Conservation (phyloP, 2,888 invertebrate species). For the Trachelus iudaicus region DNA sequence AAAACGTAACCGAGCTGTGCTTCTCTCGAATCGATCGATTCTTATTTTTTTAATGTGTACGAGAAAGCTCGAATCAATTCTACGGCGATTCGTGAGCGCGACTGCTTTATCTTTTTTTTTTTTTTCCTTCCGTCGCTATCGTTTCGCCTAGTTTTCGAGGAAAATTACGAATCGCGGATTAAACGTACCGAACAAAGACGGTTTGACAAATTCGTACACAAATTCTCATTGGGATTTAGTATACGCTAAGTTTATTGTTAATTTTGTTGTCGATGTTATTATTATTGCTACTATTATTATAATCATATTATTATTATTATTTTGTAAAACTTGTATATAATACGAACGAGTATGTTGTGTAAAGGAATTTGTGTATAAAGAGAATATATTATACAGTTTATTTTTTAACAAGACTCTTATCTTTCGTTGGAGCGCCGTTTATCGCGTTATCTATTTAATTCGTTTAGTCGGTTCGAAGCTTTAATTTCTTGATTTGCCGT, state of each 20-base stretch:
- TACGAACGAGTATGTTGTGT: conserved; percentile 12
- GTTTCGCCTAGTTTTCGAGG: background rate
- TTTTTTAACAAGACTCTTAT: conserved; percentile 13
- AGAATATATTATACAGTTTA: conserved; percentile 17
- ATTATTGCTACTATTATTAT: background rate
- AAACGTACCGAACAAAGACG: conserved; percentile 2
- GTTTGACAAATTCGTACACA: conserved; percentile 13
- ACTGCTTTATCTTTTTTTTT: background rate
- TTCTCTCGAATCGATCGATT: background rate
- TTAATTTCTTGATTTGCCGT: background rate
- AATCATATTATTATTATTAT: conserved; percentile 4
- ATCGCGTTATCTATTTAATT: background rate
- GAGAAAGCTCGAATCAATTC: background rate
- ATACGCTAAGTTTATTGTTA: conserved; percentile 7
- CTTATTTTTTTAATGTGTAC: background rate
- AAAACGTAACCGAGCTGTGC: background rate
- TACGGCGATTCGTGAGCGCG: background rate
- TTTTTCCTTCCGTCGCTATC: background rate
- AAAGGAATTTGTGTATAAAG: conserved; percentile 13
- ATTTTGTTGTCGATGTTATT: background rate
- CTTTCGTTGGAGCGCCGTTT: background rate
- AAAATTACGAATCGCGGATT: background rate
- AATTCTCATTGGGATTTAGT: conserved; percentile 1
- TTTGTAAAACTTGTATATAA: conserved; percentile 20
- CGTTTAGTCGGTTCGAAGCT: background rate